A percentile compares a stretch with the other conserved stretches of the same genome.
Conservation (phyloP, 2,113 vertebrate species). For the Oreochromis tanganicae region DNA sequence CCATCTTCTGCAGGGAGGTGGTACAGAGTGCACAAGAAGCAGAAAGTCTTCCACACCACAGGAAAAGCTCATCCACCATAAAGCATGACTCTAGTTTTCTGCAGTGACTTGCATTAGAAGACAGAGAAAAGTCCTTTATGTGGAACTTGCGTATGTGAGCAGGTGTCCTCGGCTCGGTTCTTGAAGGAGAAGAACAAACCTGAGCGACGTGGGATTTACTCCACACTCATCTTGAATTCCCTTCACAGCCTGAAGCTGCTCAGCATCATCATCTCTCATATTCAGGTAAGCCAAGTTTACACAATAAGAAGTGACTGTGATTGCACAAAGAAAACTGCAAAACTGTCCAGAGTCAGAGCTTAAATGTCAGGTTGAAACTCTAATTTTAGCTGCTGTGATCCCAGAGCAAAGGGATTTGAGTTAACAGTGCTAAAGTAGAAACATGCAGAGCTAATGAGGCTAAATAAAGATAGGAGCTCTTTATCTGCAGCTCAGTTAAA, state of each 20-base stretch:
- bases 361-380: neutral
- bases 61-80: neutral
- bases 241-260: neutral
- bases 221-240: neutral
- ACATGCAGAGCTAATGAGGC: neutral
- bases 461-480: neutral
- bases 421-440: neutral
- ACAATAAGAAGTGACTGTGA: no score
- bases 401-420: constrained; percentile 45
- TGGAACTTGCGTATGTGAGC: neutral
- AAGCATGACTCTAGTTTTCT: neutral
- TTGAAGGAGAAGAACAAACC: neutral
- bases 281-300: constrained; percentile 15
- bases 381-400: constrained; percentile 47
- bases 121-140: neutral
- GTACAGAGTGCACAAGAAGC: neutral
- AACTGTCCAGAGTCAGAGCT: neutral
- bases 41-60: neutral
- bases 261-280: neutral
- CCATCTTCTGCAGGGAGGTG: neutral
- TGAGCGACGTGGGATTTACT: neutral
- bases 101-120: neutral
- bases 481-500: neutral
- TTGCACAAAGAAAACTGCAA: neutral
- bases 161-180: neutral